Base-by-base conservation (phyloP, 2,888 invertebrate genomes). In the Trichogramma evanescens region DNA sequence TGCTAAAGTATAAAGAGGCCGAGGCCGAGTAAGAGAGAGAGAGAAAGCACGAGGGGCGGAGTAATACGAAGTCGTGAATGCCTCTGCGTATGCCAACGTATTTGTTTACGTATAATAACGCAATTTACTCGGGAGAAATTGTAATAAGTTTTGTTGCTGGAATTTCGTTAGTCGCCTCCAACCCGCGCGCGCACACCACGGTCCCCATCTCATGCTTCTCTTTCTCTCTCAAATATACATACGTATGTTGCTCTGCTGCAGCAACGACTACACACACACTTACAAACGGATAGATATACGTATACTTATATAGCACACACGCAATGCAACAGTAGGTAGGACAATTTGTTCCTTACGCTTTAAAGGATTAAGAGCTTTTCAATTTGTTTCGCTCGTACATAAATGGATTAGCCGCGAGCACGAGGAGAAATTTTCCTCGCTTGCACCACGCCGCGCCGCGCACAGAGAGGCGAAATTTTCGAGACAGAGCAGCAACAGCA, bases 71-170 rank as follows among this genome's bases (percentile, higher is more conserved):
- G 52, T 13, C 43, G 38, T n/a, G 26, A 26, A 26, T 26, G 26
- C 3, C 26, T 26, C 26, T 26, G 26, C 26, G 26, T 26, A 26
- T 26, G 13, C 40, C 41, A 7, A n/a, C 52, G 46, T 50, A 54
- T 59, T 59, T 59, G 59, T 59, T 50, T 59, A 26, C 59, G 50
- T 50, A 51, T 54, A 54, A 54, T 59, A 59, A 59, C 51, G 50
- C 50, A 52, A 59, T 59, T 59, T 59, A 50, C 44, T 8, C 50
- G 42, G 46, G 54, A 50, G 54, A 41, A 59, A 54, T 59, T 54
- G 49, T 54, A 50, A 59, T 41, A 50, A 55, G 51, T 55, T 55
- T 59, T 46, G 51, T 39, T 45, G 54, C 10, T 26, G 46, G 41
- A 50, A 59, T 54, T 59, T 51, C 54, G 54, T 59, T 55, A 59